Conservation (phyloP, 2,888 invertebrate species). For the Blera fallax region DNA sequence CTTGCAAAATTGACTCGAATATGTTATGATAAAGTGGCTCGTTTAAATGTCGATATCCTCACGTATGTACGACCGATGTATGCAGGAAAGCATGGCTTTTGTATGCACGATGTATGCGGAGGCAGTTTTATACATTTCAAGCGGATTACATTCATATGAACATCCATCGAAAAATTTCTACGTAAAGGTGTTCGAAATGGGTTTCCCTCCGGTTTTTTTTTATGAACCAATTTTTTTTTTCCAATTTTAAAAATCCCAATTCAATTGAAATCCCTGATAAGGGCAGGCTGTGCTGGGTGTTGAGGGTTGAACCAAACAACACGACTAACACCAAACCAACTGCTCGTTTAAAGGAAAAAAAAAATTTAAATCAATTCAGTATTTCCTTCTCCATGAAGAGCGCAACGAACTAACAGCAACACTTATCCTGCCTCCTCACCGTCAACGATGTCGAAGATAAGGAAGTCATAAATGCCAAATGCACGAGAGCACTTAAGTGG, state of each 20-base stretch:
- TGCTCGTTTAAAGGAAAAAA: slow-evolving; percentile 13
- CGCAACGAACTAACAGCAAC: slow-evolving; percentile 39
- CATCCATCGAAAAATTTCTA: slow-evolving; percentile 25
- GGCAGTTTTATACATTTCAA: slow-evolving; percentile 33
- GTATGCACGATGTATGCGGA: neutral
- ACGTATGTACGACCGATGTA: neutral
- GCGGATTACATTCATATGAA: slow-evolving; percentile 52
- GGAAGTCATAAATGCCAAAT: slow-evolving; percentile 72
- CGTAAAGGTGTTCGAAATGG: slow-evolving; percentile 56
- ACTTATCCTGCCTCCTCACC: neutral
- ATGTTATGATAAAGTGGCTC: slow-evolving; percentile 51
- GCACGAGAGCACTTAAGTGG: slow-evolving; percentile 68
- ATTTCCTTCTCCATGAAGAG: neutral
- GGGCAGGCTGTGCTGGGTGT: neutral
- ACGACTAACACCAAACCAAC: slow-evolving; percentile 1
- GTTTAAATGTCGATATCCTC: slow-evolving; percentile 30
- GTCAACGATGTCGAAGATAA: slow-evolving; percentile 26
- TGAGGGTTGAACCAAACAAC: slow-evolving; percentile 12
- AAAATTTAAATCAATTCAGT: slow-evolving; percentile 55
- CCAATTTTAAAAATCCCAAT: slow-evolving; percentile 22
- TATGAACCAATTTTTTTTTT: neutral
- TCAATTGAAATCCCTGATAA: slow-evolving; percentile 55
- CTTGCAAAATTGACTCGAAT: neutral
- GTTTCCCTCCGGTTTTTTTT: slow-evolving; percentile 17
- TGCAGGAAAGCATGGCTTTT: neutral